Percentiles rank a stretch among this genome's conserved stretches.
phyloP scores from a whole-genome alignment of 2,888 invertebrate genomes.

The Epiblema foenella region DNA sequence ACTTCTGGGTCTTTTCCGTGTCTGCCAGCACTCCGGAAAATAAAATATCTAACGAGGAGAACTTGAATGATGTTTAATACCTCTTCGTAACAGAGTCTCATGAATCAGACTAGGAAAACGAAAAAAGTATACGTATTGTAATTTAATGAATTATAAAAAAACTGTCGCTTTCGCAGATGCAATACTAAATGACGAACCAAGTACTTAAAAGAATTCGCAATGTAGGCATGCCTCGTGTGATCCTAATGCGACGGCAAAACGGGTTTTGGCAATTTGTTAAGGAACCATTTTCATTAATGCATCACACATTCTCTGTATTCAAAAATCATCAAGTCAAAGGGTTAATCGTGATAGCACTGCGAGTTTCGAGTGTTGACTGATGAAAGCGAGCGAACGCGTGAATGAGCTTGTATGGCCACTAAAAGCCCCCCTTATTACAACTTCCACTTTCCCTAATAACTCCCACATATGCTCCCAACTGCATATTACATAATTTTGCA shows the following conservation, averaged over 20 bases:
- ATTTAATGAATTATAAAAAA: too few relatives aligned
- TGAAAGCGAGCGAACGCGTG: conserved; percentile 47
- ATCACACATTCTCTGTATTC: neutral
- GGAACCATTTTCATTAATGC: neutral
- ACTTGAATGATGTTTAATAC: neutral
- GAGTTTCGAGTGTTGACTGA: conserved; percentile 22
- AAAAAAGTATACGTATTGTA: too few relatives aligned
- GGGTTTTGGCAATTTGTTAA: neutral
- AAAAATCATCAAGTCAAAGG: conserved; percentile 26
- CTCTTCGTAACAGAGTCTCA: neutral
- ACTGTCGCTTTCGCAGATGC: neutral
- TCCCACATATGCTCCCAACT: conserved; percentile 60
- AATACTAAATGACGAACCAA: too few relatives aligned
- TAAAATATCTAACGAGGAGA: neutral
- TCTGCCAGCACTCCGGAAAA: neutral
- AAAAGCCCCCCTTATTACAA: conserved; percentile 61
- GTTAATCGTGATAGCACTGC: conserved; percentile 20
- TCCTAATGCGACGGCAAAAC: neutral
- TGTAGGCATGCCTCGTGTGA: neutral
- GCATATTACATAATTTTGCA: conserved; percentile 69
- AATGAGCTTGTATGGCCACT: conserved; percentile 55
- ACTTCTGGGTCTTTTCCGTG: neutral
- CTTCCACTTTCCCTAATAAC: conserved; percentile 70
- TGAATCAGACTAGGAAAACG: neutral
- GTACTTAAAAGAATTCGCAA: neutral